These are phyloP conservation scores for Hypocryptadius cinnamomeus DNA, from an alignment of 2,113 vertebrate species.

Conservation along the genomic window DNA sequence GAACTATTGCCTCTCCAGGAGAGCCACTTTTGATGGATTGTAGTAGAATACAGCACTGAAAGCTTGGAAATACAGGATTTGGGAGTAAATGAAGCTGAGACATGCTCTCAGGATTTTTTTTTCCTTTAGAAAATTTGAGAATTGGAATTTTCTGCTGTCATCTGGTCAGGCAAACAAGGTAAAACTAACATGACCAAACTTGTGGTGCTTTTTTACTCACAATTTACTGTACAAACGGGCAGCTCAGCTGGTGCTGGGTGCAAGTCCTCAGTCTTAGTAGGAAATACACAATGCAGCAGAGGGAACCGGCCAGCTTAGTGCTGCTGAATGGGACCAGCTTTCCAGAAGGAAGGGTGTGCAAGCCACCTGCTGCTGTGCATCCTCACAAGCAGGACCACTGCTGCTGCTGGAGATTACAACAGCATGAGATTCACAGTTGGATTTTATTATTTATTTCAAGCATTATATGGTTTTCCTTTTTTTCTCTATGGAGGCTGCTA, in stretches of 20 bases:
- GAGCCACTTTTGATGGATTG: not conserved
- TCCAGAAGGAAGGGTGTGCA: not conserved
- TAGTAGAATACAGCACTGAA: not conserved
- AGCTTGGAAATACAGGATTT: not conserved
- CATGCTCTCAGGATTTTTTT: rapidly evolving
- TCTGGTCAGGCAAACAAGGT: not conserved
- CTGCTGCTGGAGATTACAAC: not conserved
- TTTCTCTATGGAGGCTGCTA: not conserved
- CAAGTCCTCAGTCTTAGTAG: not conserved
- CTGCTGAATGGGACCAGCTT: not conserved
- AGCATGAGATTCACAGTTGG: not conserved
- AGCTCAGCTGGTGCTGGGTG: not conserved
- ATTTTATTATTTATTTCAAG: not conserved
- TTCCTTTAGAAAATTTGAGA: not conserved
- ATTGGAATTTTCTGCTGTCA: not conserved
- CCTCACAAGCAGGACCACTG: not conserved
- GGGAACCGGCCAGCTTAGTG: not conserved
- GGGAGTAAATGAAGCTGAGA: not conserved
- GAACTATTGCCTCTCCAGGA: not conserved
- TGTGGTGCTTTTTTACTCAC: not conserved
- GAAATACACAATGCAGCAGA: not conserved
- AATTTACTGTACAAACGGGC: not conserved
- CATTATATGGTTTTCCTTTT: not conserved
- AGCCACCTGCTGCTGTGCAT: not conserved
- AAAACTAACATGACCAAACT: not conserved